phyloP scores from a whole-genome alignment of 1,140 invertebrate genomes.

The Pinna nobilis region DNA sequence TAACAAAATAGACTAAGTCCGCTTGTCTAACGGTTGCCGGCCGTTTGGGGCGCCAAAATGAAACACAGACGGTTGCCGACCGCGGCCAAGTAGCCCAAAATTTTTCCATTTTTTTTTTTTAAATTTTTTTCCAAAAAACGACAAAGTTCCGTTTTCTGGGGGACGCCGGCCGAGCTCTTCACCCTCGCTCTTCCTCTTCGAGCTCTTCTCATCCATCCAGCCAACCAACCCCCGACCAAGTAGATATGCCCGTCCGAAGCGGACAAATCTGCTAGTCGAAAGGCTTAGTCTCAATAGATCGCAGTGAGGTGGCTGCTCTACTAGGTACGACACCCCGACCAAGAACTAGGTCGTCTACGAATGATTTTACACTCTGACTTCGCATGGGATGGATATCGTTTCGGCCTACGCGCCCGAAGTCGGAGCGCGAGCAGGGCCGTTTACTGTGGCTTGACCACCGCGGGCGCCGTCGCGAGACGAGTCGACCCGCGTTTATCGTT shows the following conservation, averaged over 20 bases:
- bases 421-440: conserved; percentile 31
- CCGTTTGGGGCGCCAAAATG: no score
- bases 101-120: no score
- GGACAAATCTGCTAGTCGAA: conserved; percentile 34
- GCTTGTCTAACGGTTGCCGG: no score
- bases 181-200: no score
- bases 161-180: no score
- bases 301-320: conserved; percentile 75
- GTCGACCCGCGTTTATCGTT: not conserved
- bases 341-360: conserved; percentile 77
- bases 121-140: no score
- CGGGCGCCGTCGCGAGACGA: not conserved
- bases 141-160: no score
- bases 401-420: conserved; percentile 41
- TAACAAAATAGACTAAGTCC: no score
- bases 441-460: conserved; percentile 52
- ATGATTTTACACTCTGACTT: conserved; percentile 75
- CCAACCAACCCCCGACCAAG: not conserved
- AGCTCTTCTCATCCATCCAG: no score
- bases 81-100: no score
- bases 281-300: conserved; percentile 75
- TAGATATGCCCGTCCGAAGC: conserved; percentile 24
- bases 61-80: no score
- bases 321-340: conserved; percentile 76
- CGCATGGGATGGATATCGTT: conserved; percentile 61